Percentiles rank a stretch among this genome's conserved stretches.
phyloP scores from a whole-genome alignment of 2,888 invertebrate species.

The Pollenia amentaria region DNA sequence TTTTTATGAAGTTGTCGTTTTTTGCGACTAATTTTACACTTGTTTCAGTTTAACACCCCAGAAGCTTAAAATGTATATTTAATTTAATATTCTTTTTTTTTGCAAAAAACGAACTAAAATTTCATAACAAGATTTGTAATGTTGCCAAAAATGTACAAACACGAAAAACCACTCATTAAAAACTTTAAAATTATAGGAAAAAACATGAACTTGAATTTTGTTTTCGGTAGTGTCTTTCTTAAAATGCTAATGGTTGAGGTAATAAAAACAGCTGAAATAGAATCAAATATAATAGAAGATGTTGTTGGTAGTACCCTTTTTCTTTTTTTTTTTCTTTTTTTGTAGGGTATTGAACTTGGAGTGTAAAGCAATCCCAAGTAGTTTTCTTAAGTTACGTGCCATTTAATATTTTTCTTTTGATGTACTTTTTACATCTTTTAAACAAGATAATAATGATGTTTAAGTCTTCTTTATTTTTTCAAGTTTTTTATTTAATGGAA shows the following conservation, averaged over 20 bases:
- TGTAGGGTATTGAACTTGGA: conserved; percentile 71
- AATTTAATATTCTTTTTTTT: conserved; percentile 11
- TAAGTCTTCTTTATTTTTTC: neutral
- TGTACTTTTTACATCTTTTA: conserved; percentile 32
- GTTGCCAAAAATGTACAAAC: conserved; percentile 59
- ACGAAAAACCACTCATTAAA: conserved; percentile 54
- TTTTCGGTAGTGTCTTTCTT: neutral
- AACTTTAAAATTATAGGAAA: conserved; percentile 21
- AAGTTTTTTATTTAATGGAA: too few relatives aligned
- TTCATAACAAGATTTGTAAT: conserved; percentile 57
- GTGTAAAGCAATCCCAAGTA: conserved; percentile 60
- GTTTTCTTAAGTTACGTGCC: conserved; percentile 72
- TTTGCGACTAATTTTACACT: conserved; percentile 67
- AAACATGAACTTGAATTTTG: conserved; percentile 71
- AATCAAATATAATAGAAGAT: conserved; percentile 6
- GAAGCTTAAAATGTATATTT: conserved; percentile 36
- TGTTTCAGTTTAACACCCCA: conserved; percentile 69
- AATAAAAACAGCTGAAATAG: conserved; percentile 35
- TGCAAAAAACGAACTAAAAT: conserved; percentile 35
- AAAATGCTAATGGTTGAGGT: conserved; percentile 32
- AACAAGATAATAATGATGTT: conserved; percentile 43
- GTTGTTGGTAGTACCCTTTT: conserved; percentile 4
- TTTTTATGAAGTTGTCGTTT: neutral
- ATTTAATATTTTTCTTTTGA: conserved; percentile 70
- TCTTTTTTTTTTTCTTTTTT: conserved; percentile 5